phyloP scores from a whole-genome alignment of 2,888 invertebrate species.

The Parnassius smintheus region DNA sequence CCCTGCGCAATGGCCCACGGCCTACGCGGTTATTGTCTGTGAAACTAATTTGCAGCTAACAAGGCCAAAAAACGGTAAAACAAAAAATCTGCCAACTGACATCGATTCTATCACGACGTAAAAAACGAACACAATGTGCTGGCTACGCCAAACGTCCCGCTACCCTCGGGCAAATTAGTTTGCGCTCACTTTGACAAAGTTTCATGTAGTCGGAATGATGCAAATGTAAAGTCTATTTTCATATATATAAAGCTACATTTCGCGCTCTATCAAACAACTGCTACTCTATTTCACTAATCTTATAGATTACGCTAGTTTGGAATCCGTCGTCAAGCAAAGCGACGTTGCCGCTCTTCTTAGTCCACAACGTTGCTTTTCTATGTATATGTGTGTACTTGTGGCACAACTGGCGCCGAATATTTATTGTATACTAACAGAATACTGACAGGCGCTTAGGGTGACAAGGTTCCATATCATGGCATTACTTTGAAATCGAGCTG shows the following conservation, averaged over 20 bases:
- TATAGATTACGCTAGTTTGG: slow-evolving; percentile 65
- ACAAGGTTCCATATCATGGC: slow-evolving; percentile 60
- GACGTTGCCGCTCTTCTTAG: slow-evolving; percentile 74
- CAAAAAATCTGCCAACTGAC: slow-evolving; percentile 81
- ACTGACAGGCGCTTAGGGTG: slow-evolving; percentile 69
- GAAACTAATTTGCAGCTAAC: slow-evolving; percentile 40
- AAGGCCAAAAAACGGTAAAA: slow-evolving; percentile 79
- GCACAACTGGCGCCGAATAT: slow-evolving; percentile 81
- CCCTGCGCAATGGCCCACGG: slow-evolving; percentile 4
- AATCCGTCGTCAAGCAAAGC: slow-evolving; percentile 65
- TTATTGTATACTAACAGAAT: slow-evolving; percentile 81
- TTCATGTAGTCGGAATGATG: slow-evolving; percentile 26
- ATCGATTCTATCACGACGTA: slow-evolving; percentile 74
- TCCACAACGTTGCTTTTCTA: slow-evolving; percentile 67
- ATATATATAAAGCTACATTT: slow-evolving; percentile 33
- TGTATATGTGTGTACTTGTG: slow-evolving; percentile 77
- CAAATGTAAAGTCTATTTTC: slow-evolving; percentile 35
- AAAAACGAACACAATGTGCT: slow-evolving; percentile 76
- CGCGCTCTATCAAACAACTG: slow-evolving; percentile 25
- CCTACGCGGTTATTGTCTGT: slow-evolving; percentile 8
- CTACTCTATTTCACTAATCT: slow-evolving; percentile 52
- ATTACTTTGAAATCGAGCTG: slow-evolving; percentile 45
- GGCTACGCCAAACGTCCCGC: slow-evolving; percentile 69
- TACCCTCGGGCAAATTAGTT: slow-evolving; percentile 59
- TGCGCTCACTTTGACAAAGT: slow-evolving; percentile 46